Evolutionary conservation across 2,888 invertebrate species (phyloP), one percentile per base, ranked within the genome.

Genomic region (Antitype chi): DNA sequence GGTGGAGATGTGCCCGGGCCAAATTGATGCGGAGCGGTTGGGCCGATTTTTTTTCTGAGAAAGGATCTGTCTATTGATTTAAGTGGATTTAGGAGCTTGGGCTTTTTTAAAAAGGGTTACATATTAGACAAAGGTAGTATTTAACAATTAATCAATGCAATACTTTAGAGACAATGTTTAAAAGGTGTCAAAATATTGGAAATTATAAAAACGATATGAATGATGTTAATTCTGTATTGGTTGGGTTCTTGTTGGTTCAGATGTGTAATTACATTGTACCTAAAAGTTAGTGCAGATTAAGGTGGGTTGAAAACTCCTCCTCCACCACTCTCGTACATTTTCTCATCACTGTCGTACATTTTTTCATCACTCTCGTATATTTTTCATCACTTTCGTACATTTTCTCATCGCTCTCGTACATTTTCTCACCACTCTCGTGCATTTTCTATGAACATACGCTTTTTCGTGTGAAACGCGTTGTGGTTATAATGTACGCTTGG

Each of bases 11-110:
- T 76, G 70, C 76, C 71, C 78, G 64, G 70, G 43, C 60, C 64
- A 82, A 84, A 87, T 87, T 87, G 88, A 86, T 88, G 82, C 59
- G 76, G 85, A 77, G 76, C 70, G 74, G 89, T 87, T 38, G 11
- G 90, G 85, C 86, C 88, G 85, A 93, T 93, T 93, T 93, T 84
- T 93, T 93, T 90, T 85, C 49, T 7, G 9, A 81, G 82, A 47
- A 63, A 49, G 63, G 87, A 60, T 62, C 20, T 62, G 53, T 49
- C 78, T 88, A 91, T 89, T 90, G 92, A 90, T 91, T 87, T 82
- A 80, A 78, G 82, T 85, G 64, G 84, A 76, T 71, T 70, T 47
- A 67, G 47, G 38, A 70, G 63, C 25, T 63, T 23, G 3, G n/a
- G 23, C 0, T 47, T 63, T 64, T 64, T 59, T 2, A 11, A 38